Base-by-base conservation (phyloP, 2,797 vertebrate species). In the Pseudochaenichthys georgianus region DNA sequence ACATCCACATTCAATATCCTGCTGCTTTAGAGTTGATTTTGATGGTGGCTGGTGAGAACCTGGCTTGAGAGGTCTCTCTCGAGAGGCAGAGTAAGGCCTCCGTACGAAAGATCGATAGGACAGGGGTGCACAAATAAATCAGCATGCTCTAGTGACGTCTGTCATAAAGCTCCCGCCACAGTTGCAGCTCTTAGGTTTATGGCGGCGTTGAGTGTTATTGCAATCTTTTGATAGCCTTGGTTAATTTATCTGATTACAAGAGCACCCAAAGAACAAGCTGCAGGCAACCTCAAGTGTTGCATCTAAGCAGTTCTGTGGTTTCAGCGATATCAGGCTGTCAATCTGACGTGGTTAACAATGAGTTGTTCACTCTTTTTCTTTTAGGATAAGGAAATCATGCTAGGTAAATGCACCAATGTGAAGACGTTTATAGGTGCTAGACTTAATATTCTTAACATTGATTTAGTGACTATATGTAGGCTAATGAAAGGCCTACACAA, bases 211-310 rank as follows among this genome's bases (percentile, higher is more conserved):
- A 95, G 94, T 93, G 94, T 94, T 95, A 95, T 95, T 95, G 95
- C 94, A 95, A 94, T 95, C 92, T 94, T 95, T 94, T 94, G 95
- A 96, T 95, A 93, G 94, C 94, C 86, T 91, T 89, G 90, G 92
- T 92, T 96, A 95, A 95, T 95, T 95, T 95, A 95, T 94, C 91
- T 95, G 94, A 95, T 95, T 94, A 94, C 91, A 93, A 80, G 90
- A 89, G 85, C 88, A 72, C 80, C 89, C 85, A 45, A 75, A 84
- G 87, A 90, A 91, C 89, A 90, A 79, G 86, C 86, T 62, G 63
- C 87, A 85, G 78, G 75, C 90, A 85, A 85, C 87, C 78, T 81
- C 70, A 23, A 72, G 86, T 70, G 87, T 85, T 85, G 83, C 81
- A 69, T 90, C 73, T 43, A 67, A 86, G 85, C 81, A 82, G 69